Evolutionary conservation across 2,113 vertebrate genomes (phyloP), one percentile per base, ranked within the genome.

Genomic region (Cichladusa arquata): DNA sequence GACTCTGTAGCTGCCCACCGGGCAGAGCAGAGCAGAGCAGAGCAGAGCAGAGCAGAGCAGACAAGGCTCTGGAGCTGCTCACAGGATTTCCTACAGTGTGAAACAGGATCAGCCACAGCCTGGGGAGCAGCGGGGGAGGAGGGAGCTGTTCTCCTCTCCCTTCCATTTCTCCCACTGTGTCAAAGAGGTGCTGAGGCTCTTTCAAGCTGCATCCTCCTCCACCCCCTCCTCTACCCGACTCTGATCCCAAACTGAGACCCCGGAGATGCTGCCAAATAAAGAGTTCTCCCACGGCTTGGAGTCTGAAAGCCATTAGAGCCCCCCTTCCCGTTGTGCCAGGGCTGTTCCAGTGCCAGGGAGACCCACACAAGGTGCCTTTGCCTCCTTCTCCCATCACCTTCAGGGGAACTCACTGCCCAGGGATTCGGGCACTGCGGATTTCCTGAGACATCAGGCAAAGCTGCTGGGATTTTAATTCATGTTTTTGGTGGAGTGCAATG

Each of bases 31-130:
- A 80, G 71, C 64, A 42, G 34, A 5, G 4, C 47, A 13, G 58
- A 13, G 58, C 36, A 19, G 79, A 80, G 76, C 67, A 42, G 79
- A 80, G 76, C 67, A 42, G 34, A 5, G 11, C 20, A 47, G 47
- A 47, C 38, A 38, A 19, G 51, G 83, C 86, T 83, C 81, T 17
- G 4, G 20, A n/a, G 92, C 82, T 16, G 71, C 85, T 70, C 2
- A 11, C 4, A 95, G 93, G 78, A 60, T 96, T 97, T 88, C 92
- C 90, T 78, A 4, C 72, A 14, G 54, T 26, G 85, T 88, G 95
- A 73, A 93, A 90, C 74, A 74, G 78, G 66, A 90, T 94, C 95
- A 93, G 94, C 64, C 2, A 4, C 86, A 72, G 89, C 77, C 86
- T 53, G 33, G 51, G 62, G 40, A 10, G 66, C 10, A 1, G 48